A percentile compares a stretch with the other conserved stretches of the same genome.
Evolutionary conservation across 2,888 invertebrate genomes (phyloP).

Genomic region (Clostera curtula): DNA sequence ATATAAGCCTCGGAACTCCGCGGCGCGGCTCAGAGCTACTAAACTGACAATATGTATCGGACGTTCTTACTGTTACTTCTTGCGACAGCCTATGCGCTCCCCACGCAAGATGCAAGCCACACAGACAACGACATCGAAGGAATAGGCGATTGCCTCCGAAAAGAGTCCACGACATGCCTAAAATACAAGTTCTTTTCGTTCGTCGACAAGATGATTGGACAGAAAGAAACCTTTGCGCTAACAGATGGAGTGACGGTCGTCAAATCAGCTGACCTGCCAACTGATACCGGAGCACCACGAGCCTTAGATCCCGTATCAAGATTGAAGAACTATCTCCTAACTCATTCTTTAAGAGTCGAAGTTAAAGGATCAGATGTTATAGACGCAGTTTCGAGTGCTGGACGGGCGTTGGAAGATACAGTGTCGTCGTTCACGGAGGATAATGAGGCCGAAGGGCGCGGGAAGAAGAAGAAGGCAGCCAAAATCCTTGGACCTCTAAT

Average conservation of each 20-base stretch:
- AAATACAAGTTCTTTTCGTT: slow-evolving; percentile 91
- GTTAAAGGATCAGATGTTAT: slow-evolving; percentile 89
- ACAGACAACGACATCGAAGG: slow-evolving; percentile 87
- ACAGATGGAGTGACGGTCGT: slow-evolving; percentile 90
- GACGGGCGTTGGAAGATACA: slow-evolving; percentile 85
- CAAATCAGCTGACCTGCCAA: slow-evolving; percentile 80
- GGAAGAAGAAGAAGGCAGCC: slow-evolving; percentile 88
- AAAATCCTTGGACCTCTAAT: slow-evolving; percentile 86
- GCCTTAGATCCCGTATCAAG: slow-evolving; percentile 81
- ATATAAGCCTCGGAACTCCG: slow-evolving; percentile 44
- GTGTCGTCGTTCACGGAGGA: slow-evolving; percentile 78
- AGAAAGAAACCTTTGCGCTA: slow-evolving; percentile 85
- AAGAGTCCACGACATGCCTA: slow-evolving; percentile 89
- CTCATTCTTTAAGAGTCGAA: slow-evolving; percentile 88
- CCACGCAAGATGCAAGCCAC: slow-evolving; percentile 81
- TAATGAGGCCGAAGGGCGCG: slow-evolving; percentile 77
- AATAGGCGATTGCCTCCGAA: slow-evolving; percentile 85
- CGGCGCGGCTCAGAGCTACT: slow-evolving; percentile 53
- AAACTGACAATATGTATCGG: slow-evolving; percentile 58
- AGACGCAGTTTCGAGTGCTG: slow-evolving; percentile 85
- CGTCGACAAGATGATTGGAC: slow-evolving; percentile 88
- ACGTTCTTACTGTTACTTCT: slow-evolving; percentile 44
- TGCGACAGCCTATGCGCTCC: slow-evolving; percentile 76
- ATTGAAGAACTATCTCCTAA: slow-evolving; percentile 83
- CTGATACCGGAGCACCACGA: slow-evolving; percentile 86